These are phyloP conservation scores for Limosa lapponica DNA, from an alignment of 2,797 vertebrate species.

Conservation along the genomic window DNA sequence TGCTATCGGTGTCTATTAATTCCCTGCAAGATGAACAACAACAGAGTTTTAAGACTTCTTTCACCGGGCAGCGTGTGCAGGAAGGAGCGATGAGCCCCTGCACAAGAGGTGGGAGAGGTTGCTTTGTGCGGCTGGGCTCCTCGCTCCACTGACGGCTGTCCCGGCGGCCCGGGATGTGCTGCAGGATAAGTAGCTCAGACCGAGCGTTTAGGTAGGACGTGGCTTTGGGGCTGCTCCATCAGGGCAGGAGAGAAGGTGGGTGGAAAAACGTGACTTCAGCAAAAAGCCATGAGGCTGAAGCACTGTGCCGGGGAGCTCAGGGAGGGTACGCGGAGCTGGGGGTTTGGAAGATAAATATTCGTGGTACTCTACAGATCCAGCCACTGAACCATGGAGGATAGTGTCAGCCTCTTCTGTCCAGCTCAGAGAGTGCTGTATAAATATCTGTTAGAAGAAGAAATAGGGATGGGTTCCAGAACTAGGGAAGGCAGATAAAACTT, in stretches of 20 bases:
- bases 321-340: background rate
- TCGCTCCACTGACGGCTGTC: background rate
- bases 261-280: background rate
- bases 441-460: background rate
- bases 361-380: background rate
- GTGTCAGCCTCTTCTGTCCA: background rate
- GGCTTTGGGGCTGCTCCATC: background rate
- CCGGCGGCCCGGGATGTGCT: background rate
- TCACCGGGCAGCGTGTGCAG: background rate
- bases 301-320: background rate
- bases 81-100: background rate
- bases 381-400: background rate
- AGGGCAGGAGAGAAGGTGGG: background rate
- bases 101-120: background rate
- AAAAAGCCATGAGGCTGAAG: background rate
- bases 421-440: background rate
- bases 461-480: background rate
- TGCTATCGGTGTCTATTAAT: conserved; percentile 39
- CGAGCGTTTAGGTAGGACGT: background rate
- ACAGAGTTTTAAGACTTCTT: background rate
- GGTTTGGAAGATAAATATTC: background rate
- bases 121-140: background rate
- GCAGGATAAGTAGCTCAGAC: background rate
- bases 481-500: background rate
- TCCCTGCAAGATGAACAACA: background rate